These are phyloP conservation scores for Sarcophilus harrisii DNA, from an alignment of 2,797 vertebrate genomes.

Conservation along the genomic window DNA sequence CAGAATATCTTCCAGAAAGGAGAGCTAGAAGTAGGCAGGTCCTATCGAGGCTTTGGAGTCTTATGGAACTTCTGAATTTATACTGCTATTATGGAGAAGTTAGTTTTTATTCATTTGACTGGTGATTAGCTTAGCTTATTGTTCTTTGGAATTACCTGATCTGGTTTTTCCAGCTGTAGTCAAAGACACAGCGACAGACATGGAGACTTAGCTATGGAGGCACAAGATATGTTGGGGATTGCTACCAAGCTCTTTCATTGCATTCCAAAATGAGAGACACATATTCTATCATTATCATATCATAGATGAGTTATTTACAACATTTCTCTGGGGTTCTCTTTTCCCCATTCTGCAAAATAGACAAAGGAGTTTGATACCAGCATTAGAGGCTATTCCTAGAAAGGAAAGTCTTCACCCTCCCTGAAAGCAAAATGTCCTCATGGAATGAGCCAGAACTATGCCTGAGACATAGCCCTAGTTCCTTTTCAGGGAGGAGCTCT, in stretches of 20 bases:
- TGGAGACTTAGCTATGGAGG: slow-evolving; percentile 29
- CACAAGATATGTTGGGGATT: background rate
- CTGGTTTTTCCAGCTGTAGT: background rate
- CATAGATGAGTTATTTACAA: background rate
- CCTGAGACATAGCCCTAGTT: background rate
- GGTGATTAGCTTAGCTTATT: background rate
- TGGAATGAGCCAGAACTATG: background rate
- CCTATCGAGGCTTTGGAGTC: background rate
- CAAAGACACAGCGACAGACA: background rate
- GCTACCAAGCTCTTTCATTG: background rate
- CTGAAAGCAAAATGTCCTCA: background rate
- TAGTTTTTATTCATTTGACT: background rate
- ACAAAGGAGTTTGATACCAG: background rate
- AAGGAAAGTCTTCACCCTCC: accelerated
- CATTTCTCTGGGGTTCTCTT: background rate
- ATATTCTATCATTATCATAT: background rate
- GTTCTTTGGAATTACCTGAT: background rate
- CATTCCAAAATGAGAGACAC: background rate
- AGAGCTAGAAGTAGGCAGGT: background rate
- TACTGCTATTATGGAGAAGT: background rate
- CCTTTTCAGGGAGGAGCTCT: slow-evolving; percentile 10
- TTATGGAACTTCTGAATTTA: background rate
- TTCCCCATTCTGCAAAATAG: background rate
- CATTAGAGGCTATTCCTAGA: background rate
- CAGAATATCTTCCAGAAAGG: background rate